Evolutionary conservation across 2,888 invertebrate species (phyloP).

Genomic region (Leptopilina drosophilae): DNA sequence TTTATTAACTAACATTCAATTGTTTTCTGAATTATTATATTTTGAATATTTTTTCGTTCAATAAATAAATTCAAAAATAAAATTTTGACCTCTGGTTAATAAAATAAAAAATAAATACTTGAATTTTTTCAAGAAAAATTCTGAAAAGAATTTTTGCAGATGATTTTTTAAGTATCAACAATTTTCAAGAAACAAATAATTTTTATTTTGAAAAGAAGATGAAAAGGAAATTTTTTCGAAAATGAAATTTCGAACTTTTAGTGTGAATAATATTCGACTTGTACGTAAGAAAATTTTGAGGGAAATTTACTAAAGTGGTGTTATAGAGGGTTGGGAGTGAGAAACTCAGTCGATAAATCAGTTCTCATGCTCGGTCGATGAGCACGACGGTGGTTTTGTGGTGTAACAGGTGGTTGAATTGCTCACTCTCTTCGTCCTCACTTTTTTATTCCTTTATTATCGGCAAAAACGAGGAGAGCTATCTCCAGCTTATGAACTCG

Average conservation of each 20-base stretch:
- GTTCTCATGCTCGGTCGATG: conserved; percentile 69
- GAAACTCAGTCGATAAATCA: conserved; percentile 73
- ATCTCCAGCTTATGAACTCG: conserved; percentile 73
- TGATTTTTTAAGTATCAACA: too few species aligned
- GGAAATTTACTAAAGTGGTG: conserved; percentile 37
- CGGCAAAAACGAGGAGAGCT: conserved; percentile 72
- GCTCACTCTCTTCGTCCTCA: conserved; percentile 69
- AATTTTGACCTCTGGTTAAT: too few species aligned
- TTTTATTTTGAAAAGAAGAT: not conserved
- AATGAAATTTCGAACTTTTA: not conserved
- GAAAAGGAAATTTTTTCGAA: not conserved
- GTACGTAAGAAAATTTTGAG: not conserved
- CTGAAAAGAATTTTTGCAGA: too few species aligned
- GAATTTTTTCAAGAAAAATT: too few species aligned
- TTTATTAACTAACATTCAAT: too few species aligned
- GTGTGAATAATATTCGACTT: too few species aligned
- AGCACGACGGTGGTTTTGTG: conserved; percentile 67
- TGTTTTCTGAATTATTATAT: too few species aligned
- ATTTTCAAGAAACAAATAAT: too few species aligned
- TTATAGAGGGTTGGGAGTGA: conserved; percentile 48
- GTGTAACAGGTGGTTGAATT: conserved; percentile 75
- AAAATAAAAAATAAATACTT: too few species aligned
- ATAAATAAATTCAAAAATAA: too few species aligned
- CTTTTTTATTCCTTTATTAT: conserved; percentile 73
- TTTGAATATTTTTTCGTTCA: too few species aligned